Evolutionary conservation across 2,888 invertebrate genomes (phyloP).

Genomic region (Fragum sueziense): DNA sequence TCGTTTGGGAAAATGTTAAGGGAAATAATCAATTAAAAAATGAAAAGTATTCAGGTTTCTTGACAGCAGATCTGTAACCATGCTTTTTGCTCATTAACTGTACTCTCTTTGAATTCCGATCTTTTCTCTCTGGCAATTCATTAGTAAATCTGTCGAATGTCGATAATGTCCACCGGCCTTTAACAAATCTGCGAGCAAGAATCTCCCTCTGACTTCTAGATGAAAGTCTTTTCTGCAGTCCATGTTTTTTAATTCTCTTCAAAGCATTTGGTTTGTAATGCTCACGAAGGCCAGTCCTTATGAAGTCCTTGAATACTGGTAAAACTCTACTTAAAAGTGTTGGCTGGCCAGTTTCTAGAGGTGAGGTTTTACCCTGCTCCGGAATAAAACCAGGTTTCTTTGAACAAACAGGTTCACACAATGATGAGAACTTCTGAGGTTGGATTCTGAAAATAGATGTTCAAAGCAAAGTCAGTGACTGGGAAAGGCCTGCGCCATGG

Average conservation of each 20-base stretch:
- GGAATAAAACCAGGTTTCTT: background rate
- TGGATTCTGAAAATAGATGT: background rate
- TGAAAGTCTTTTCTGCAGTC: constrained; percentile 66
- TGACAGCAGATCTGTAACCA: constrained; percentile 34
- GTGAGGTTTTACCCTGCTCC: background rate
- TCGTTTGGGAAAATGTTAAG: too few species aligned
- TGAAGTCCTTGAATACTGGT: background rate
- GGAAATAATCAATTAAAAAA: too few species aligned
- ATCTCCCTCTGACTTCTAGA: constrained; percentile 63
- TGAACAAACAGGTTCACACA: background rate
- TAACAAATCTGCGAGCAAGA: constrained; percentile 68
- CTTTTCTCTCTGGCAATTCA: constrained; percentile 31
- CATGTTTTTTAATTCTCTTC: constrained; percentile 73
- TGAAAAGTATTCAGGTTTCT: constrained; percentile 37
- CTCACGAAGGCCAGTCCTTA: constrained; percentile 26
- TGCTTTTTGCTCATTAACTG: constrained; percentile 43
- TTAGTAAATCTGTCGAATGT: constrained; percentile 69
- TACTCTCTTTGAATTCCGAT: constrained; percentile 27
- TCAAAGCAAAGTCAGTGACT: too few species aligned
- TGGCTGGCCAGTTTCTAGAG: background rate
- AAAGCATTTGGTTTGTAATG: constrained; percentile 67
- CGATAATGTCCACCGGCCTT: constrained; percentile 63
- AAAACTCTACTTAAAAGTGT: background rate
- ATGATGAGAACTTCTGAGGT: background rate
- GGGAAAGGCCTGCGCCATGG: too few species aligned